Evolutionary conservation across 1,140 invertebrate species (phyloP).

Genomic region (Ceratina japonica): DNA sequence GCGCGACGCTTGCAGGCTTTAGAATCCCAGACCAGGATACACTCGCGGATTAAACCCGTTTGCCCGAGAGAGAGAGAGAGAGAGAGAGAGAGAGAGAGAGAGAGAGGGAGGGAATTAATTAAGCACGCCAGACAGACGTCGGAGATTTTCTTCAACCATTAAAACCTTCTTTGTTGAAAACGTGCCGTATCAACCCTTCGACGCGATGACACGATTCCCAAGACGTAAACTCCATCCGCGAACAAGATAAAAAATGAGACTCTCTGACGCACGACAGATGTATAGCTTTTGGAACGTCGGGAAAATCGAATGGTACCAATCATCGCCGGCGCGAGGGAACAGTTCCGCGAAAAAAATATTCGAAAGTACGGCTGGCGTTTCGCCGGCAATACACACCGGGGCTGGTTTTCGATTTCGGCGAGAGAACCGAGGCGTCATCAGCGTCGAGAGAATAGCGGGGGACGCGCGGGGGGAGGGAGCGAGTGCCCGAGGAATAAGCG

Average conservation of each 20-base stretch:
- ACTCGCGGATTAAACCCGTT: slow-evolving; percentile 27
- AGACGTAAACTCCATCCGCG: neutral
- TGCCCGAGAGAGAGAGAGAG: neutral
- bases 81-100: too few species aligned
- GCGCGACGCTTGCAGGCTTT: slow-evolving; percentile 45
- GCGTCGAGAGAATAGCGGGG: slow-evolving; percentile 10
- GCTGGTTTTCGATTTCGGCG: slow-evolving; percentile 27
- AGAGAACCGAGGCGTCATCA: slow-evolving; percentile 36
- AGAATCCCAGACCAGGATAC: slow-evolving; percentile 36
- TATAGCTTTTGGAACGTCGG: too few species aligned
- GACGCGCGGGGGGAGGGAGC: neutral
- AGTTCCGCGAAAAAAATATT: neutral
- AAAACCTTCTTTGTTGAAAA: slow-evolving; percentile 6
- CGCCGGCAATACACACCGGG: too few species aligned
- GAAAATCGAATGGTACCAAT: neutral
- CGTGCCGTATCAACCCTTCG: neutral
- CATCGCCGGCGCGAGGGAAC: neutral
- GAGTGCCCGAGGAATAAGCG: neutral
- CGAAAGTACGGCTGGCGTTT: neutral
- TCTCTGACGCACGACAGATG: too few species aligned
- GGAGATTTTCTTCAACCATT: slow-evolving; percentile 29
- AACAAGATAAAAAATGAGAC: neutral
- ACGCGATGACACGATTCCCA: neutral
- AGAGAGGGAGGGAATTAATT: slow-evolving; percentile 27
- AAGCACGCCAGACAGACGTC: slow-evolving; percentile 6